These are phyloP conservation scores for Epizoanthus rinbou DNA, from an alignment of 92 coral and sea anemone species.

Conservation along the genomic window DNA sequence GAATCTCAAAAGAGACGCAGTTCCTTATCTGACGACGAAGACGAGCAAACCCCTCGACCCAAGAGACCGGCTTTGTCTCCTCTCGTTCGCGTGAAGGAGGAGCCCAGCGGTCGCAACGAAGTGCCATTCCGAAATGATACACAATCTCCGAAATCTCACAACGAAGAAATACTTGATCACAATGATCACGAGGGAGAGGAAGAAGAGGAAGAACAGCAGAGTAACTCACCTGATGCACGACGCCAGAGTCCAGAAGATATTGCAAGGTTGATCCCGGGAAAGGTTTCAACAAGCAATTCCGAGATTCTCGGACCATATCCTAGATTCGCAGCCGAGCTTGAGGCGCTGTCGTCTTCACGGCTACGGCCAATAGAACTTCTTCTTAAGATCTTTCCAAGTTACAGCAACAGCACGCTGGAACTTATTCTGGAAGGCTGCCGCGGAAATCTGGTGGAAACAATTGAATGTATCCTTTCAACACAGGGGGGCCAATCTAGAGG, in stretches of 20 bases:
- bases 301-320: constrained; percentile 20
- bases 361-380: constrained; percentile 77
- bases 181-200: background rate
- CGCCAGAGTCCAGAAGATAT: constrained; percentile 13
- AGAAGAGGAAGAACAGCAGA: background rate
- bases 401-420: constrained; percentile 74
- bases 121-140: constrained; percentile 26
- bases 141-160: constrained; percentile 22
- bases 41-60: constrained; percentile 56
- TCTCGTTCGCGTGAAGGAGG: constrained; percentile 65
- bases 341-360: constrained; percentile 52
- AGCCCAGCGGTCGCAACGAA: constrained; percentile 25
- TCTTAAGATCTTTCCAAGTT: constrained; percentile 83
- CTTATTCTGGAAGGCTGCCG: constrained; percentile 87
- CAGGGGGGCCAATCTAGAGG: constrained; percentile 50
- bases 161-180: background rate
- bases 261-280: constrained; percentile 48
- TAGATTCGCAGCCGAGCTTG: constrained; percentile 54
- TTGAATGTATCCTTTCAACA: constrained; percentile 78
- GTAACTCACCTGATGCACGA: constrained; percentile 17
- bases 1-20: constrained; percentile 66
- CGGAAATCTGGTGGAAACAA: constrained; percentile 87
- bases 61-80: constrained; percentile 72
- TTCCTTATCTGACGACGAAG: constrained; percentile 62
- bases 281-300: constrained; percentile 36